Evolutionary conservation across 2,888 invertebrate genomes (phyloP).

Genomic region (Andrena camellia): DNA sequence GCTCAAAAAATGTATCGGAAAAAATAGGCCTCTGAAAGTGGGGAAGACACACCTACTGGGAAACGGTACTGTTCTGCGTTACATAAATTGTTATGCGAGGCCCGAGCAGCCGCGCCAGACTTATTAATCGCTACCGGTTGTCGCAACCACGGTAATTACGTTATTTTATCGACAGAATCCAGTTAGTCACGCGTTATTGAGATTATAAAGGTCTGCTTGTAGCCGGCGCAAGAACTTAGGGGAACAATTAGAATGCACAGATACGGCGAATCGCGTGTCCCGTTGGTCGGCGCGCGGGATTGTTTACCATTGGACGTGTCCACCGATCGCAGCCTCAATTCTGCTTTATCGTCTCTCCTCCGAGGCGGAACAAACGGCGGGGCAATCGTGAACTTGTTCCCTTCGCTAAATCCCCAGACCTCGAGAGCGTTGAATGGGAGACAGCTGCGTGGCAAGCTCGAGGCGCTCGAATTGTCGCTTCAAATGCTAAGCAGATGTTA

Average conservation of each 20-base stretch:
- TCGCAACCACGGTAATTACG: constrained; percentile 50
- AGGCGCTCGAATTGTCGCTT: constrained; percentile 10
- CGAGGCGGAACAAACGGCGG: neutral
- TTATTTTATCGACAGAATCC: constrained; percentile 39
- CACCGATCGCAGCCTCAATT: too few species aligned
- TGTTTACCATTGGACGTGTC: too few species aligned
- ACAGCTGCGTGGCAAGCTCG: neutral
- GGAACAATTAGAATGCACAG: neutral
- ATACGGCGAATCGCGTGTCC: neutral
- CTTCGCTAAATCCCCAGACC: neutral
- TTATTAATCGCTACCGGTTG: constrained; percentile 59
- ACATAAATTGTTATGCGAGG: constrained; percentile 59
- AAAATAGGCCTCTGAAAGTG: constrained; percentile 1
- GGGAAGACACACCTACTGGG: constrained; percentile 48
- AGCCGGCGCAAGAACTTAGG: neutral
- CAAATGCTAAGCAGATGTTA: constrained; percentile 25
- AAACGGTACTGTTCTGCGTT: constrained; percentile 58
- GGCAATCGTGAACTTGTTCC: neutral
- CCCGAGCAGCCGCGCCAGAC: constrained; percentile 32
- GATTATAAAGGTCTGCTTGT: neutral
- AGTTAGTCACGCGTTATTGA: constrained; percentile 38
- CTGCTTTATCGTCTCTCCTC: too few species aligned
- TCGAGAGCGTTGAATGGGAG: neutral
- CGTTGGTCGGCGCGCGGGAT: neutral
- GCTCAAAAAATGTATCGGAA: constrained; percentile 22